phyloP scores from a whole-genome alignment of 2,888 invertebrate species.

The Celastrina argiolus region DNA sequence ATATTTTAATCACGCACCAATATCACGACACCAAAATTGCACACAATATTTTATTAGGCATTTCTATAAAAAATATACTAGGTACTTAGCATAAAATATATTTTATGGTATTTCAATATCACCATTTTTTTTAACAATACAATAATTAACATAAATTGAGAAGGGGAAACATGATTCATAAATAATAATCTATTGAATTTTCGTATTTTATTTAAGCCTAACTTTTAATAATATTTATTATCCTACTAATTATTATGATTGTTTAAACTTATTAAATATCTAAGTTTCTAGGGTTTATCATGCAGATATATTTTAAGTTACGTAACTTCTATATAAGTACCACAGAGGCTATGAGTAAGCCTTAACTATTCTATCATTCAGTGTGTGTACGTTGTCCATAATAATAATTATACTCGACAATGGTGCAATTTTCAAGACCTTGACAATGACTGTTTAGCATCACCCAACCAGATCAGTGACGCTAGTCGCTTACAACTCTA shows the following conservation, averaged over 20 bases:
- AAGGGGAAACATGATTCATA: too few species aligned
- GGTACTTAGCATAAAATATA: too few species aligned
- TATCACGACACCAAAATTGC: neutral
- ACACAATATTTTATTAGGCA: neutral
- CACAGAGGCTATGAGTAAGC: neutral
- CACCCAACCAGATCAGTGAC: constrained; percentile 18
- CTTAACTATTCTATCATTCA: neutral
- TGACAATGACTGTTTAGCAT: constrained; percentile 30
- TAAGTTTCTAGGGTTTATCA: neutral
- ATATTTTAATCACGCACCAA: neutral
- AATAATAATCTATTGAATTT: too few species aligned
- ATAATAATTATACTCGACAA: constrained; percentile 18
- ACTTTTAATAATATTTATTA: too few species aligned
- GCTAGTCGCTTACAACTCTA: neutral
- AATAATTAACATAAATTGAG: too few species aligned
- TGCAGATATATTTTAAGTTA: neutral
- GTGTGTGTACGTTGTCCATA: constrained; percentile 27
- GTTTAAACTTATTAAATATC: too few species aligned
- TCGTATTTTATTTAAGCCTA: neutral
- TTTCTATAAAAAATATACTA: neutral
- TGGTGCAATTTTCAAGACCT: constrained; percentile 26
- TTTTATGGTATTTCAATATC: too few species aligned
- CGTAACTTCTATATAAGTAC: neutral
- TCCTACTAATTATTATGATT: too few species aligned
- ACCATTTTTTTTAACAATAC: too few species aligned